Conservation (phyloP, 2,888 invertebrate species). For the Perithous albicinctus region DNA sequence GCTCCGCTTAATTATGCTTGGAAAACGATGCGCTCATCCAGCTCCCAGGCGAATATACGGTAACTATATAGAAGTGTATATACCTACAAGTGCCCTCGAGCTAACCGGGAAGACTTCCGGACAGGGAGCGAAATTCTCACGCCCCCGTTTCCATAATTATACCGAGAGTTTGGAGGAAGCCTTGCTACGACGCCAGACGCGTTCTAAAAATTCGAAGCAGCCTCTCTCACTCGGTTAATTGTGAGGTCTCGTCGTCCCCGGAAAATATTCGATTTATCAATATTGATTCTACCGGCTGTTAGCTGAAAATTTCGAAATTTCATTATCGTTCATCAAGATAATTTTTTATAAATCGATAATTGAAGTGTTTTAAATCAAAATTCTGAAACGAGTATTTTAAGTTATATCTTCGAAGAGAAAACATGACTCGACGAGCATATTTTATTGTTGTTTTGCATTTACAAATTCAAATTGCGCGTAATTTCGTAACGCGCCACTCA, state of each 20-base stretch:
- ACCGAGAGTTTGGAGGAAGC: conserved; percentile 40
- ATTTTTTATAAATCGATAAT: too few species aligned
- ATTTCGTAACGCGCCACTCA: too few species aligned
- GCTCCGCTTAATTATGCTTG: conserved; percentile 57
- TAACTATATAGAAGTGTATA: not conserved
- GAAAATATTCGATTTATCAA: conserved; percentile 51
- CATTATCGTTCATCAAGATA: not conserved
- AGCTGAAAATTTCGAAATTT: not conserved
- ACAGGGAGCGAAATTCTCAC: conserved; percentile 58
- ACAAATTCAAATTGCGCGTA: too few species aligned
- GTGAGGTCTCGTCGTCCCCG: not conserved
- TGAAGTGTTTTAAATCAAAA: too few species aligned
- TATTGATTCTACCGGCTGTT: conserved; percentile 14
- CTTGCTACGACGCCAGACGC: not conserved
- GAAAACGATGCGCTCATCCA: conserved; percentile 51
- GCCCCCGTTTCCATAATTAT: conserved; percentile 59
- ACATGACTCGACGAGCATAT: too few species aligned
- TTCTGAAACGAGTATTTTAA: too few species aligned
- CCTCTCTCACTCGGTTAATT: too few species aligned
- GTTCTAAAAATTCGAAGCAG: conserved; percentile 4
- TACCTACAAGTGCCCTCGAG: conserved; percentile 20
- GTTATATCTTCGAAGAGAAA: too few species aligned
- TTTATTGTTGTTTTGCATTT: too few species aligned
- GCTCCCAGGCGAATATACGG: conserved; percentile 35
- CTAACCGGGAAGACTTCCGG: conserved; percentile 55